Evolutionary conservation across 2,797 vertebrate species (phyloP), one percentile per base, ranked within the genome.

Genomic region (Phylloscopus collybita): DNA sequence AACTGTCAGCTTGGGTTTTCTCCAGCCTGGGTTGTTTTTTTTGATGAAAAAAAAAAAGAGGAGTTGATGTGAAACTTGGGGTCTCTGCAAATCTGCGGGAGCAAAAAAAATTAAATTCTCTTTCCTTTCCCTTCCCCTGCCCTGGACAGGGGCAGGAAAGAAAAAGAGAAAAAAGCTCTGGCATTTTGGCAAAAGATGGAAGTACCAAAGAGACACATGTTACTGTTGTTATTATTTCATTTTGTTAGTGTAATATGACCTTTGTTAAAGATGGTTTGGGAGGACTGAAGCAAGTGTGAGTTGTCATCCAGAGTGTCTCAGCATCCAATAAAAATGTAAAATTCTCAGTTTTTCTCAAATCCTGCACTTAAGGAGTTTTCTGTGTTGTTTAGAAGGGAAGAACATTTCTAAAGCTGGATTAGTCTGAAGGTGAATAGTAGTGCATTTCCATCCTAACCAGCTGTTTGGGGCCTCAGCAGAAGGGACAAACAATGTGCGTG

Each of bases 1-100:
- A 98, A 95, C 96, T 93, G 76, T 69, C 76, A 93, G 95, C 97
- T 95, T 91, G 73, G 82, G 66, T 92, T 96, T 96, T 86, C 90
- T 89, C 61, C 64, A 94, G 94, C 36, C 93, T 89, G 56, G 44
- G 79, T 72, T 81, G 47, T 75, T 80, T 74, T 23, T 71, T 59
- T 62, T 75, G 88, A 40, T n/a, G 47, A 61, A 38, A 54, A 54
- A 51, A 34, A 34, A 88, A 90, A 92, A 86, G 44, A 62, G 44
- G 83, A 88, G 74, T 80, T 69, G 36, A 81, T 83, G 56, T 94
- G 72, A 91, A 94, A 96, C 79, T 86, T 94, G 70, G 53, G 53
- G 11, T 81, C 75, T 38, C 56, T 73, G 54, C 44, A 86, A 87
- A 75, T 56, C 45, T 72, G 45, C 49, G 70, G 64, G 54, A 69